These are phyloP conservation scores for Callimorpha dominula DNA, from an alignment of 2,888 invertebrate species.

Conservation along the genomic window DNA sequence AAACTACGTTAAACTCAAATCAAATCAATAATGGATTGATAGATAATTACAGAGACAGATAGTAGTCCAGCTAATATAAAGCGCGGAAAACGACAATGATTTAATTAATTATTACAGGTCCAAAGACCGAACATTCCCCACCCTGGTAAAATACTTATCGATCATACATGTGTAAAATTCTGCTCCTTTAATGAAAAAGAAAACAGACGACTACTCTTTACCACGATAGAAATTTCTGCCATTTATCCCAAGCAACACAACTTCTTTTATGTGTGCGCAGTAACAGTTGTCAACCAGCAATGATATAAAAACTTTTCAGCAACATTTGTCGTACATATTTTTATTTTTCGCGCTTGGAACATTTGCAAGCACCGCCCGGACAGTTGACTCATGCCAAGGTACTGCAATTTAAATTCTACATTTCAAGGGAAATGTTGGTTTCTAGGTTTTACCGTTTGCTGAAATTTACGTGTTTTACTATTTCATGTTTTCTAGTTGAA, in stretches of 20 bases:
- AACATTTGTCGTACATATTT: conserved; percentile 15
- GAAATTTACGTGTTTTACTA: neutral
- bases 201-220: neutral
- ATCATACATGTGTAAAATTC: too few relatives aligned
- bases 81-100: too few relatives aligned
- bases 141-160: too few relatives aligned
- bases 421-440: conserved; percentile 19
- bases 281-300: conserved; percentile 16
- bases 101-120: too few relatives aligned
- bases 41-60: too few relatives aligned
- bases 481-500: neutral
- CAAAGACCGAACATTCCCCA: too few relatives aligned
- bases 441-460: conserved; percentile 9
- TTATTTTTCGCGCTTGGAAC: conserved; percentile 20
- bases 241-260: neutral
- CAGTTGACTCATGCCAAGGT: conserved; percentile 21
- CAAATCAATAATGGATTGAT: too few relatives aligned
- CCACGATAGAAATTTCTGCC: neutral
- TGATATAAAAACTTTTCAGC: conserved; percentile 17
- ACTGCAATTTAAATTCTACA: conserved; percentile 22
- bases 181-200: neutral
- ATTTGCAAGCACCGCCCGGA: conserved; percentile 19
- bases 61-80: too few relatives aligned
- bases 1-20: too few relatives aligned
- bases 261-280: neutral